Conservation (phyloP, 2,888 invertebrate genomes). For the Cantharis rustica region DNA sequence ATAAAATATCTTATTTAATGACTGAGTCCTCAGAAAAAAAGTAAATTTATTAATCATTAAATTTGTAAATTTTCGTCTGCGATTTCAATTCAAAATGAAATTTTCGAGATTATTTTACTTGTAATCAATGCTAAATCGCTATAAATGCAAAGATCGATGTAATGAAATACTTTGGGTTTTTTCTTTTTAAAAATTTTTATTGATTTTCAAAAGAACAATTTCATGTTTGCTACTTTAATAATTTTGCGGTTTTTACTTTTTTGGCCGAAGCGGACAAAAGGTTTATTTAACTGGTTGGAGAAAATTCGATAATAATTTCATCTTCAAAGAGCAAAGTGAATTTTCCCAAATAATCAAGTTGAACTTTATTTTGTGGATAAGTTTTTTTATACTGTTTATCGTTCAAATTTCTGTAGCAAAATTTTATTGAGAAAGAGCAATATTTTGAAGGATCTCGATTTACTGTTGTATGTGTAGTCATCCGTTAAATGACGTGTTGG, state of each 20-base stretch:
- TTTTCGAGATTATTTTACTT: no score
- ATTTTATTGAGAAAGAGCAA: not conserved
- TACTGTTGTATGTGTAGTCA: not conserved
- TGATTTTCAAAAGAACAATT: not conserved
- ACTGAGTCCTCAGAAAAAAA: no score
- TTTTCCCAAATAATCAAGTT: not conserved
- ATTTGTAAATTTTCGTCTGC: no score
- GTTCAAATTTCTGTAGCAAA: not conserved
- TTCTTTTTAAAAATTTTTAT: not conserved
- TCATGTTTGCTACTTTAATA: not conserved
- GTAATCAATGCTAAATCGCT: no score
- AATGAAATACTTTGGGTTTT: not conserved
- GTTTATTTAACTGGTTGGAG: not conserved
- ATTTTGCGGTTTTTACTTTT: not conserved
- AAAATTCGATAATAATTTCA: not conserved
- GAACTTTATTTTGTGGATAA: not conserved
- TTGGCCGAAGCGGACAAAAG: not conserved
- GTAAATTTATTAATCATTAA: no score
- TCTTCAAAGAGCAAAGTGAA: not conserved
- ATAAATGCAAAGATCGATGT: no score
- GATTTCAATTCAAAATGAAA: no score
- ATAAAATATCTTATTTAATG: no score
- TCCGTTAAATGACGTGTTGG: not conserved
- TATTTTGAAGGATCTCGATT: not conserved
- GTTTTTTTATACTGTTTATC: not conserved